Evolutionary conservation across 2,888 invertebrate species (phyloP).

Genomic region (Agelastica alni): DNA sequence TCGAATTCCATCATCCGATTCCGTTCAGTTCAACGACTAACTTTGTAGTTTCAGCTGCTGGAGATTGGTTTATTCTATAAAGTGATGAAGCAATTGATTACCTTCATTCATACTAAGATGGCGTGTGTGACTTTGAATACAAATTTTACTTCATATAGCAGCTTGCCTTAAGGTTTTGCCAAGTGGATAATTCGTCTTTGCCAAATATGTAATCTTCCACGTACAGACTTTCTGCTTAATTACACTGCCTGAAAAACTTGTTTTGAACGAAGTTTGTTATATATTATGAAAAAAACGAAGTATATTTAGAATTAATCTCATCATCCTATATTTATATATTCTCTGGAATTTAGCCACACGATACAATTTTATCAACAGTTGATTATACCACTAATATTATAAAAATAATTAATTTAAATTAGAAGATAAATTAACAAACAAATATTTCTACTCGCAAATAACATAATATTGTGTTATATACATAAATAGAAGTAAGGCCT

Average conservation of each 20-base stretch:
- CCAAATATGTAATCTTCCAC: slow-evolving; percentile 27
- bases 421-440: too few relatives aligned
- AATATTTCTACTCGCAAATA: too few relatives aligned
- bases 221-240: slow-evolving; percentile 22
- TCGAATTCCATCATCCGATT: slow-evolving; percentile 38
- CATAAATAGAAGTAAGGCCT: too few relatives aligned
- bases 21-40: slow-evolving; percentile 42
- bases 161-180: slow-evolving; percentile 37
- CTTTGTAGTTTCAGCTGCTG: slow-evolving; percentile 36
- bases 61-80: slow-evolving; percentile 36
- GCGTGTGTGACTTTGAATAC: slow-evolving; percentile 43
- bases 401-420: too few relatives aligned
- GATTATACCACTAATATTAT: too few relatives aligned
- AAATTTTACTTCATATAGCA: slow-evolving; percentile 39
- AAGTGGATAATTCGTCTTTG: slow-evolving; percentile 38
- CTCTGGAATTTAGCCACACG: too few relatives aligned
- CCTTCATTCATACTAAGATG: slow-evolving; percentile 44
- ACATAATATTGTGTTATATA: too few relatives aligned
- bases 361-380: too few relatives aligned
- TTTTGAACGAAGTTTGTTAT: not conserved
- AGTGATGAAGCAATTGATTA: slow-evolving; percentile 50
- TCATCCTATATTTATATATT: too few relatives aligned
- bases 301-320: too few relatives aligned
- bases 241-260: slow-evolving; percentile 12
- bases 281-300: too few relatives aligned